Base-by-base conservation (phyloP, 1,140 invertebrate genomes). In the Agraylea sexmaculata region DNA sequence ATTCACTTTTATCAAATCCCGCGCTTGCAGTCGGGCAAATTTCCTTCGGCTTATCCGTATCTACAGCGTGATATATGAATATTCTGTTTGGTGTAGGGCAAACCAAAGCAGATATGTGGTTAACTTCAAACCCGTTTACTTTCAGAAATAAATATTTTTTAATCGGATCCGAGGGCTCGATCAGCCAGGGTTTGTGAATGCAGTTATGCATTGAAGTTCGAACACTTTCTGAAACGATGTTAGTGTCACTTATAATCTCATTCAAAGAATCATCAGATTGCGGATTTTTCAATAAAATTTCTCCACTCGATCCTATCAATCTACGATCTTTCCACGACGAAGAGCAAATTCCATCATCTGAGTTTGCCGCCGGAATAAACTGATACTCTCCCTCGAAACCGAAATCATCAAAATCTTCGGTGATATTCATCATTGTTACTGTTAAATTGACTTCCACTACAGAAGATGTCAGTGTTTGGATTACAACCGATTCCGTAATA, bases 311-410 rank as follows among this genome's bases (percentile, higher is more conserved):
- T 2, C 78, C 79, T 43, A 71, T 66, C 1, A 85, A 53, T 46
- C 72, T 61, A 36, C 77, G 58, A 25, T 75, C 71, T 29, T 77
- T 72, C 58, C 76, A 74, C 19, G 67, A 70, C 34, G 71, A 69
- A 2, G 69, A 64, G 51, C 77, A 79, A 15, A 68, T 58, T 21
- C 63, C 64, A 25, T 75, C 69, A 33, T 66, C 64, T 11, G 62
- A 61, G 0, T 58, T 54, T 13, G 57, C 63, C 25, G 62, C 61
- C 0, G 72, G 59, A 22, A 80, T 54, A 56, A 83, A 84, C 58
- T 83, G 76, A 52, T 80, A 86, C 49, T 76, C 73, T 0, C 78
- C 83, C 53, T 87, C 83, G 59, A 88, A 88, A 48, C 73, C 74
- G 57, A 83, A 87, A 57, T 84, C 77, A 25, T 74, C 71, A 49